phyloP scores from a whole-genome alignment of 1,140 invertebrate genomes.

The Olivierus martensii region DNA sequence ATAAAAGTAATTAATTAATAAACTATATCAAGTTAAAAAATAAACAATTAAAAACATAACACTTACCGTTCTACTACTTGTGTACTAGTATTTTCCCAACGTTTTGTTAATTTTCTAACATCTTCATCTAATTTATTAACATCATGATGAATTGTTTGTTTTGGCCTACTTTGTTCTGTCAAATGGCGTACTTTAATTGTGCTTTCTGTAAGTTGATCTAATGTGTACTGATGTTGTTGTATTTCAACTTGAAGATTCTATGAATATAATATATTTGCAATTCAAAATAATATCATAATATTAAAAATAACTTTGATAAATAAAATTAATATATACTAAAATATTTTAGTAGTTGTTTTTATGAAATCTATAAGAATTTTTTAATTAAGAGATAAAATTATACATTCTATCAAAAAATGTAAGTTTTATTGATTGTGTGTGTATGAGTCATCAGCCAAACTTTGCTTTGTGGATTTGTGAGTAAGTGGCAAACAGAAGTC shows the following conservation, averaged over 20 bases:
- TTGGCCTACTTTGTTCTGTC: constrained; percentile 65
- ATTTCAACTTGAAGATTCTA: constrained; percentile 64
- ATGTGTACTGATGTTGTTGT: constrained; percentile 63
- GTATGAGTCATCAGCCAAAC: too few species aligned
- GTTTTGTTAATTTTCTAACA: constrained; percentile 64
- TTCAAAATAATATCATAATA: background rate
- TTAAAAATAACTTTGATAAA: too few species aligned
- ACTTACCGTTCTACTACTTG: constrained; percentile 74
- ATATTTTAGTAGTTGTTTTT: too few species aligned
- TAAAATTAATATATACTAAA: too few species aligned
- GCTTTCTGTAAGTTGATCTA: constrained; percentile 83
- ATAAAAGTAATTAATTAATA: background rate
- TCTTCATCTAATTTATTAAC: constrained; percentile 88
- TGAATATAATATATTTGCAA: too few species aligned
- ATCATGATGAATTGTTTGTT: constrained; percentile 55
- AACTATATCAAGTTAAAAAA: constrained; percentile 4
- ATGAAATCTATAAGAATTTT: too few species aligned
- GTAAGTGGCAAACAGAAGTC: too few species aligned
- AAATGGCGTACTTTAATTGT: constrained; percentile 68
- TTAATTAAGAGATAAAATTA: too few species aligned
- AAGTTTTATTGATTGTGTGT: too few species aligned
- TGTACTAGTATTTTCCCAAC: constrained; percentile 81
- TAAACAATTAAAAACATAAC: too few species aligned
- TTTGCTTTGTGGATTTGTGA: too few species aligned
- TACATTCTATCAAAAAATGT: too few species aligned